Conservation (phyloP, 2,888 invertebrate species). For the Sarcophaga caerulescens region DNA sequence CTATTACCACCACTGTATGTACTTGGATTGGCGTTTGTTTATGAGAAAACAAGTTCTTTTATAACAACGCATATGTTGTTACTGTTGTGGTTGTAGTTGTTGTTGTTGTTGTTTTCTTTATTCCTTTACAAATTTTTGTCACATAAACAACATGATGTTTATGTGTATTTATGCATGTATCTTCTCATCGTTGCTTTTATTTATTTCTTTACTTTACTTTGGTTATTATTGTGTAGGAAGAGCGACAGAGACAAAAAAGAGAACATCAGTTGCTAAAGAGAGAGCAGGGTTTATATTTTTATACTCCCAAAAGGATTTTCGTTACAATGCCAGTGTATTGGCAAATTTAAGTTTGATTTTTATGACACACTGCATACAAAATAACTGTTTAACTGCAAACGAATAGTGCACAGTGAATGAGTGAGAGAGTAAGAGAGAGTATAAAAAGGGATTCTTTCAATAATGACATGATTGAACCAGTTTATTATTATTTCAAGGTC, state of each 20-base stretch:
- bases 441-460: slow-evolving; percentile 1
- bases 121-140: slow-evolving; percentile 7
- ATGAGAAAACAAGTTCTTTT: background rate
- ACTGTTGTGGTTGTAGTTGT: slow-evolving; percentile 6
- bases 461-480: slow-evolving; percentile 11
- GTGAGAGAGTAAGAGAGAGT: background rate
- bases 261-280: background rate
- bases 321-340: slow-evolving; percentile 17
- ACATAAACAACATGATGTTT: slow-evolving; percentile 25
- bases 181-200: background rate
- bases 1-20: no score
- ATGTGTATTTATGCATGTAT: slow-evolving; percentile 1
- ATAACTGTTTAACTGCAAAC: background rate
- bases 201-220: slow-evolving; percentile 17
- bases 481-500: slow-evolving; percentile 30
- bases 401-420: background rate
- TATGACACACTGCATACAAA: slow-evolving; percentile 3
- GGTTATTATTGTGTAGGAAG: no score
- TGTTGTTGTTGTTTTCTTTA: no score
- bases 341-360: slow-evolving; percentile 42
- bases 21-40: no score
- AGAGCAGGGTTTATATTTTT: background rate
- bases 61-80: slow-evolving; percentile 8
- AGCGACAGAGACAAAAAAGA: background rate
- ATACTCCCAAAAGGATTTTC: slow-evolving; percentile 22